These are phyloP conservation scores for Alligator mississippiensis DNA, from an alignment of 2,113 vertebrate genomes.

Conservation along the genomic window DNA sequence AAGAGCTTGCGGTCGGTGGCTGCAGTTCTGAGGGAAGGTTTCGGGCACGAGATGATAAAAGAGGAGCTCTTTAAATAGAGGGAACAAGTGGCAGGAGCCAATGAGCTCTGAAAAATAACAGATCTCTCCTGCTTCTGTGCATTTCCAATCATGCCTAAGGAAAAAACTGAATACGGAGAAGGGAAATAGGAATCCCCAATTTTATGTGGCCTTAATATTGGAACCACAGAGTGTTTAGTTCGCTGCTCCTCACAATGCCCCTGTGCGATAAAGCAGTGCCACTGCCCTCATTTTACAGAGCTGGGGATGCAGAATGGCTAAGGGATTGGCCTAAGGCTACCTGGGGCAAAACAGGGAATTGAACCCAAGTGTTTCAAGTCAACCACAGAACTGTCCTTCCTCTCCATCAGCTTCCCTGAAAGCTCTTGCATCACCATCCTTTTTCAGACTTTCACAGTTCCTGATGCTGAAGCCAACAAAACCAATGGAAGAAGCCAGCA, in stretches of 20 bases:
- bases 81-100: not conserved
- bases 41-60: not conserved
- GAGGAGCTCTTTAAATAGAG: not conserved
- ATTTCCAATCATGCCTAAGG: not conserved
- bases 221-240: slow-evolving; percentile 28
- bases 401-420: not conserved
- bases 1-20: not conserved
- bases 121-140: not conserved
- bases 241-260: slow-evolving; percentile 55
- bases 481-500: not conserved
- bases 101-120: not conserved
- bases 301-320: slow-evolving; percentile 62
- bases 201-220: slow-evolving; percentile 40
- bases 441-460: too few relatives aligned
- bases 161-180: not conserved
- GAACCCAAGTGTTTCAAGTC: slow-evolving; percentile 19
- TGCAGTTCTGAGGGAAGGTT: not conserved
- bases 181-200: not conserved
- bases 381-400: not conserved
- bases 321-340: slow-evolving; percentile 37
- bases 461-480: not conserved
- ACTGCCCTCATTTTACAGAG: slow-evolving; percentile 30
- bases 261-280: slow-evolving; percentile 2
- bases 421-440: too few relatives aligned
- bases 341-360: not conserved